phyloP scores from a whole-genome alignment of 2,888 invertebrate species.

The Allolobophora icterica region DNA sequence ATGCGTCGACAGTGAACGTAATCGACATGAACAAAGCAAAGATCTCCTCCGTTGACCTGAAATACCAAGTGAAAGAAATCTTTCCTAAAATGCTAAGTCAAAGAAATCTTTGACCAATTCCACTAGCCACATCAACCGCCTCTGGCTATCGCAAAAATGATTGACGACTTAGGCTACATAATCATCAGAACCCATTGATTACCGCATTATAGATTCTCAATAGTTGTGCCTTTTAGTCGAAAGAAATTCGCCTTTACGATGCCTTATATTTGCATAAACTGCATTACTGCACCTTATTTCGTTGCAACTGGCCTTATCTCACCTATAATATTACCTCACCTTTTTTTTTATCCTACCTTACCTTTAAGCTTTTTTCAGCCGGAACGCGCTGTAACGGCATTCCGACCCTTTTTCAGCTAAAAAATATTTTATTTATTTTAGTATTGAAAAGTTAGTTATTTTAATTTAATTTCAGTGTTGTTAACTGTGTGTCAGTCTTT shows the following conservation, averaged over 20 bases:
- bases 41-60: conserved; percentile 72
- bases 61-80: neutral
- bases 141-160: neutral
- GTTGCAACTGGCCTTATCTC: neutral
- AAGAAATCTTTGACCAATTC: too few relatives aligned
- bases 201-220: neutral
- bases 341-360: too few relatives aligned
- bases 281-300: neutral
- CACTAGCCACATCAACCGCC: neutral
- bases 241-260: neutral
- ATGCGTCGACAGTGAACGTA: conserved; percentile 71
- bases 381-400: too few relatives aligned
- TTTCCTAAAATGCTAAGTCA: too few relatives aligned
- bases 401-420: too few relatives aligned
- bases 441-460: too few relatives aligned
- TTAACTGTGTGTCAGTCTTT: too few relatives aligned
- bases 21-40: conserved; percentile 72
- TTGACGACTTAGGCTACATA: neutral
- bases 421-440: too few relatives aligned
- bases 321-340: neutral
- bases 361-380: too few relatives aligned
- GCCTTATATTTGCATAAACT: neutral
- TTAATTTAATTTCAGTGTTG: too few relatives aligned
- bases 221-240: neutral
- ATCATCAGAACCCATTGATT: neutral